Base-by-base conservation (phyloP, 2,113 vertebrate species). In the Nothoprocta perdicaria region DNA sequence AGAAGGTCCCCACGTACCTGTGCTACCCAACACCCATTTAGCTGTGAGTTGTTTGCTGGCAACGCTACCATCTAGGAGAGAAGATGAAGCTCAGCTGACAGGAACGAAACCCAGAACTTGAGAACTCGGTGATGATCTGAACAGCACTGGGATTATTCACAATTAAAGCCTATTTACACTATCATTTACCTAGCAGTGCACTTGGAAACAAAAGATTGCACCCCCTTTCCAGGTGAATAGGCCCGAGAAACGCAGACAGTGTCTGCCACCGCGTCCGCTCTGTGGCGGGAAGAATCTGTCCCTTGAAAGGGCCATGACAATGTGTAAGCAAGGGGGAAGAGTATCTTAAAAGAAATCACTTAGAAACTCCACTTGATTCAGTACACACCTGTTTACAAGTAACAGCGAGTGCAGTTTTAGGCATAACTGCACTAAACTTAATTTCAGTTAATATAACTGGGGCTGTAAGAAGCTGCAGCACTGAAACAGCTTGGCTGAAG, bases 141-240 rank as follows among this genome's bases (percentile, higher is more conserved):
- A 82, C 46, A 73, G 5, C 75, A 46, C 14, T 4, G 19, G 52
- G 9, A 26, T 18, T 2, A 52, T 12, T 24, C 63, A 52, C 35
- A 38, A 38, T 31, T 26, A 21, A 55, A 75, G 62, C 41, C 66
- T 33, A 26, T 9, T 60, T 65, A 50, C 8, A 12, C 23, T 60
- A 8, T 1, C 35, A 14, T 10, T 46, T 22, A 10, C 27, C 52
- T 12, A 12, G n/a, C 1, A 0, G 52, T 5, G 26, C 8, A 62
- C n/a, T 7, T 10, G 0, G 35, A 68, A n/a, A 26, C 21, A 58
- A 57, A 12, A 52, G 40, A 21, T 1, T 17, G 50, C 78, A 46
- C 41, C 62, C 48, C 29, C 57, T 27, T 76, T 41, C 23, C 6
- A 61, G 26, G 10, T 16, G 57, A 4, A 2, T 16, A 8, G 50